Base-by-base conservation (phyloP, 2,888 invertebrate species). In the Drosophila borealis region DNA sequence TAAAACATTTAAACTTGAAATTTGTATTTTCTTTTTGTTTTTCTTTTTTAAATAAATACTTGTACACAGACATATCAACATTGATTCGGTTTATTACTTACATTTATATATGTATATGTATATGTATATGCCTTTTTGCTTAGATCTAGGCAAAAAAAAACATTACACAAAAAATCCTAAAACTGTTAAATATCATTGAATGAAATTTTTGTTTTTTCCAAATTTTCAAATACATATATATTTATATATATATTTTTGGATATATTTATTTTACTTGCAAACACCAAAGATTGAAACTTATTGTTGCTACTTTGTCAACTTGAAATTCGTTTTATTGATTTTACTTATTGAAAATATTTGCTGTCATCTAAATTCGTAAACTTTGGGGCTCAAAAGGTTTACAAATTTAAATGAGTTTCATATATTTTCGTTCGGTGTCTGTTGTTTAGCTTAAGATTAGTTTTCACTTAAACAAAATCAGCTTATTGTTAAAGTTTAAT, bases 301-400 rank as follows among this genome's bases (percentile, higher is more conserved):
- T 62, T 53, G 37, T 49, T 62, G 41, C 42, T 44, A 37, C 10
- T 19, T 13, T 9, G 39, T 21, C 50, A 65, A 55, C 41, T 50
- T 39, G 55, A 77, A 76, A 70, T 76, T 76, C 77, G 74, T 62
- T 48, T 68, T 53, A 56, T 71, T 62, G 42, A 57, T 59, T 46
- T 61, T 41, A 46, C n/a, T 59, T 50, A 48, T 48, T 55, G 45
- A 48, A 54, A 60, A 60, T 70, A 70, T 63, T 59, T 64, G 39
- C 57, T 67, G 65, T 89, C 89, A 91, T 91, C 91, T 90, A 90
- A 91, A 91, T 90, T 75, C 78, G 91, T 81, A 90, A 92, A 89
- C 91, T 66, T 70, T 88, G 91, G 92, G 92, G 92, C 92, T 92
- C 92, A 77, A 74, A 66, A 76, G 83, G 90, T 90, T 91, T 89